A percentile compares a stretch with the other conserved stretches of the same genome.
phyloP scores from a whole-genome alignment of 2,113 vertebrate genomes.

The Lanius ludovicianus region DNA sequence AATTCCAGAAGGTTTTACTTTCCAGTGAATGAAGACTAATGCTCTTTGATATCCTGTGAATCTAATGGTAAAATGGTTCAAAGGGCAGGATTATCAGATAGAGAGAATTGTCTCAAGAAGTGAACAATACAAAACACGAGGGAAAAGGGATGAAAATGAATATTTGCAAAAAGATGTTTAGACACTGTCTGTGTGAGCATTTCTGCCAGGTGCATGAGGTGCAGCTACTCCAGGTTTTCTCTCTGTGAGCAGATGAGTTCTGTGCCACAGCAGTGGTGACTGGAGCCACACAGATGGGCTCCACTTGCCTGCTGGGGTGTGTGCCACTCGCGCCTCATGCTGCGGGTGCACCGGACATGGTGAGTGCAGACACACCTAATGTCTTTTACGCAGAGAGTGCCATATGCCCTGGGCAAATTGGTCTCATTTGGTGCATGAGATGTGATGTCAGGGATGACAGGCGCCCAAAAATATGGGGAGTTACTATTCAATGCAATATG shows the following conservation, averaged over 20 bases:
- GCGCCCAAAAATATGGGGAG: not conserved
- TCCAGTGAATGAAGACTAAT: not conserved
- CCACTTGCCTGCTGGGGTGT: fast-evolving
- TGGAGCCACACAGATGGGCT: not conserved
- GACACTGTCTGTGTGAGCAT: not conserved
- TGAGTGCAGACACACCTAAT: not conserved
- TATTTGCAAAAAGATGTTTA: not conserved
- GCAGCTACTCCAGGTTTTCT: not conserved
- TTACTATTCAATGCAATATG: not conserved
- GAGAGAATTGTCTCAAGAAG: not conserved
- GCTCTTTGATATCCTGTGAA: not conserved
- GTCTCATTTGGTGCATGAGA: not conserved
- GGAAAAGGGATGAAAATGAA: not conserved
- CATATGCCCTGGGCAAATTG: not conserved
- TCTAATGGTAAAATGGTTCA: not conserved
- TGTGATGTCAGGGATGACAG: not conserved
- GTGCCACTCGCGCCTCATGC: not conserved
- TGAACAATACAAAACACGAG: not conserved
- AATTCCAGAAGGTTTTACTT: not conserved
- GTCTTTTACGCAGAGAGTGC: not conserved
- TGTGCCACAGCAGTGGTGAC: not conserved
- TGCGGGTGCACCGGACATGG: not conserved
- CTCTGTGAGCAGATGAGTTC: not conserved
- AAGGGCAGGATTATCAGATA: not conserved
- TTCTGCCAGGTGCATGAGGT: not conserved